Evolutionary conservation across 2,797 vertebrate genomes (phyloP), one percentile per base, ranked within the genome.

Genomic region (Todus mexicanus): DNA sequence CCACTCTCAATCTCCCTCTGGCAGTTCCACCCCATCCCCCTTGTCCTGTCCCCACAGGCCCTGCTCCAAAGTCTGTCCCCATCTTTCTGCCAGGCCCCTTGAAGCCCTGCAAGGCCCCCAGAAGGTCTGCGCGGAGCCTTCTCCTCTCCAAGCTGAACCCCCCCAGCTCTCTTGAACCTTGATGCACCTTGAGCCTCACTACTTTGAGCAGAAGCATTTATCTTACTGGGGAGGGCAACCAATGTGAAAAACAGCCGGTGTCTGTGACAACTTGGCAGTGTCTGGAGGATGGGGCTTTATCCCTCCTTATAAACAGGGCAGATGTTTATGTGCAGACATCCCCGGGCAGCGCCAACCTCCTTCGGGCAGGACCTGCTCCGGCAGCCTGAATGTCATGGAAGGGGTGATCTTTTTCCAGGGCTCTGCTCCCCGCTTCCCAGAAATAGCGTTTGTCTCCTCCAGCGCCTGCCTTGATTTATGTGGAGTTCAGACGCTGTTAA

Each of bases 321-420:
- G 65, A 59, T 8, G 51, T 15, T 70, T 11, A 8, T 12, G 23
- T 7, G 45, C 27, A 29, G 50, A 4, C 4, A 3, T 19, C 40
- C 31, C 38, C 1, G 0, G 0, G 35, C 48, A 12, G 56, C 1
- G 1, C 45, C 13, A 3, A 31, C 27, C 51, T 56, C 19, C 65
- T 25, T 11, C 0, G 3, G 69, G 50, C 72, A 69, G 50, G 48
- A 73, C 43, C 56, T 5, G 23, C 77, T 29, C 40, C 1, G 1
- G 25, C 50, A 51, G 61, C 40, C n/a, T 4, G 7, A 2, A 4
- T 5, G 37, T 14, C 29, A 26, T 2, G 1, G 1, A 29, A 50
- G 48, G 4, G 26, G 42, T 0, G 5, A 29, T 42, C 59, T 70
- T 47, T 51, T 31, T 54, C 71, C 59, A 71, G 18, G 1, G 6